phyloP scores from a whole-genome alignment of 2,113 vertebrate genomes.

The Calonectris borealis region DNA sequence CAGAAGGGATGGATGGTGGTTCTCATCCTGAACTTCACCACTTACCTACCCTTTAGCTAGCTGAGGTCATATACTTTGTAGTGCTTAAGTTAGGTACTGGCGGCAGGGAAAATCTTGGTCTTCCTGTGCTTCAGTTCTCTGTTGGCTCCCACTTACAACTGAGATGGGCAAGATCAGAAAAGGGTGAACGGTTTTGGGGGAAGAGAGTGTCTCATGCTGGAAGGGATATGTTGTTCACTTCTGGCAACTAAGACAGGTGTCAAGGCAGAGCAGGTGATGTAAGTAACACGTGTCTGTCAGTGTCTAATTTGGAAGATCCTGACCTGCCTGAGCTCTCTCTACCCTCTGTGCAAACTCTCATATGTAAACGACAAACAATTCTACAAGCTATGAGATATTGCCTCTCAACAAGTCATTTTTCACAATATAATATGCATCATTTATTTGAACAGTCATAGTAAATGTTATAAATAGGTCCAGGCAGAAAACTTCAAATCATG shows the following conservation, averaged over 20 bases:
- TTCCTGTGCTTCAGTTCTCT: neutral
- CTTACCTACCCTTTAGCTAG: neutral
- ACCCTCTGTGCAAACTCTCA: neutral
- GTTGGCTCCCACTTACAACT: neutral
- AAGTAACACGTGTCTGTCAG: neutral
- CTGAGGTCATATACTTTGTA: neutral
- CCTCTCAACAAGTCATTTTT: neutral
- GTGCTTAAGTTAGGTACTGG: neutral
- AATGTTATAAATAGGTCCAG: neutral
- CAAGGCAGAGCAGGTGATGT: neutral
- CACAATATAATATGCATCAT: neutral
- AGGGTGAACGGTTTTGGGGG: neutral
- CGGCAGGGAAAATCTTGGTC: neutral
- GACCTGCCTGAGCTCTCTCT: neutral
- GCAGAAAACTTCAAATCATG: neutral
- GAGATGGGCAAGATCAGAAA: neutral
- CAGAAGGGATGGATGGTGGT: neutral
- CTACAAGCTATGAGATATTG: neutral
- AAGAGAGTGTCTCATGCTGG: neutral
- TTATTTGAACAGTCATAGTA: neutral
- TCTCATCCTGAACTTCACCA: neutral
- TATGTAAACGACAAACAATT: neutral
- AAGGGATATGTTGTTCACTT: neutral
- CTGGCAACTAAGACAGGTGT: neutral
- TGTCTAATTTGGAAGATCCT: neutral